phyloP scores from a whole-genome alignment of 1,140 invertebrate species.

The Drosophila malerkotliana region DNA sequence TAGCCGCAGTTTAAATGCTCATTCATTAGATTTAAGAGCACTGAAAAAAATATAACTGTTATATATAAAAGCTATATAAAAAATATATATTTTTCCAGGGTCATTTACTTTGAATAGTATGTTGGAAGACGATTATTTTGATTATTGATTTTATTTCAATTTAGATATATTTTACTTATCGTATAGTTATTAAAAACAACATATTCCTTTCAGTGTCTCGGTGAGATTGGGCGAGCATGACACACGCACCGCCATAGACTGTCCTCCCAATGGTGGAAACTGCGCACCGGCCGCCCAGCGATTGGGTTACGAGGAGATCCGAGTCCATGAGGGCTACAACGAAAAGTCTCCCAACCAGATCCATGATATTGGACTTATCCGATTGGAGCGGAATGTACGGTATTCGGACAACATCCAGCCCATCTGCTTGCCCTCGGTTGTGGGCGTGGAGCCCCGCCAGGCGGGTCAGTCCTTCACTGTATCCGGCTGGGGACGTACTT shows the following conservation, averaged over 20 bases:
- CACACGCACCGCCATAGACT: constrained; percentile 84
- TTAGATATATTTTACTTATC: not conserved
- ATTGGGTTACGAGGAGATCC: constrained; percentile 71
- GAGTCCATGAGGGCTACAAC: constrained; percentile 84
- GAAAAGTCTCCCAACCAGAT: constrained; percentile 56
- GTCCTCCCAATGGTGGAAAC: constrained; percentile 65
- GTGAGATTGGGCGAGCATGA: constrained; percentile 85
- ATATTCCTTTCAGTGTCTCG: constrained; percentile 57
- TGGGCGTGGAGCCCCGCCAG: constrained; percentile 31
- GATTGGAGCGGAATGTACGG: constrained; percentile 79
- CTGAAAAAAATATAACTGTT: not conserved
- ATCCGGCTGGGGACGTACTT: constrained; percentile 88
- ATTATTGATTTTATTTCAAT: not conserved
- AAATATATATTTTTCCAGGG: too few relatives aligned
- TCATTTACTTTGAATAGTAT: too few relatives aligned
- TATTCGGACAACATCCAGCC: constrained; percentile 85
- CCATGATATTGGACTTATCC: constrained; percentile 85
- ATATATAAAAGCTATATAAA: not conserved
- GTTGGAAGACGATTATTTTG: too few relatives aligned
- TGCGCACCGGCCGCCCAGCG: constrained; percentile 58
- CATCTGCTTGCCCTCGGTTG: constrained; percentile 85
- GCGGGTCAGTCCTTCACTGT: constrained; percentile 84
- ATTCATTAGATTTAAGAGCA: constrained; percentile 20
- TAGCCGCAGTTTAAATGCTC: constrained; percentile 30
- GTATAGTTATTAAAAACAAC: not conserved